These are phyloP conservation scores for Drosophila leontia DNA, from an alignment of 1,140 invertebrate species.

Conservation along the genomic window DNA sequence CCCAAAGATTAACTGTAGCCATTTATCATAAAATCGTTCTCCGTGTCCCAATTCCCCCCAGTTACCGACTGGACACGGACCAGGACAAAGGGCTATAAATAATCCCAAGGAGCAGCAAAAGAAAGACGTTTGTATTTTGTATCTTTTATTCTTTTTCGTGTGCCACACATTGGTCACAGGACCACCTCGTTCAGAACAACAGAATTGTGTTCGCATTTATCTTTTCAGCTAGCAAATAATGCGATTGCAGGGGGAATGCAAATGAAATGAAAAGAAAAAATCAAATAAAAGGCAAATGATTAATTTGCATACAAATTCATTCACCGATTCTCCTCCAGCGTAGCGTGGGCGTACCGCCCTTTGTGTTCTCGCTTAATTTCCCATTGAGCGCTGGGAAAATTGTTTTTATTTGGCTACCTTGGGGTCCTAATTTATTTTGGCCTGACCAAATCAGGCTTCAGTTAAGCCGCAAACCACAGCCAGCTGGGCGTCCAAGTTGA, in stretches of 20 bases:
- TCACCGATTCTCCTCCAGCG: constrained; percentile 11
- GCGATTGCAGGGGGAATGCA: constrained; percentile 28
- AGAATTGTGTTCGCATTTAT: constrained; percentile 2
- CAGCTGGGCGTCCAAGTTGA: constrained; percentile 1
- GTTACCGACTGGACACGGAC: constrained; percentile 30
- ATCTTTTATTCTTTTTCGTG: constrained; percentile 29
- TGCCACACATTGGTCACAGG: constrained; percentile 28
- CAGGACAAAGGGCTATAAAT: constrained; percentile 53
- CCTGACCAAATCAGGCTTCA: constrained; percentile 10
- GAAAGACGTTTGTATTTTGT: constrained; percentile 44
- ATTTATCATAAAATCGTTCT: constrained; percentile 75
- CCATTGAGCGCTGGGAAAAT: constrained; percentile 13
- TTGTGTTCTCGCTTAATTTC: constrained; percentile 31
- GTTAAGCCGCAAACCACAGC: constrained; percentile 10
- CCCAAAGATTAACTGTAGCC: constrained; percentile 59
- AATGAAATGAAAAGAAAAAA: constrained; percentile 26
- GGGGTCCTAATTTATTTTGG: constrained; percentile 30
- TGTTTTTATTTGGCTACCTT: constrained; percentile 28
- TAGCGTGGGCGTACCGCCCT: background rate
- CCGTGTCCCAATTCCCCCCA: constrained; percentile 24
- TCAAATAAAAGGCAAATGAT: constrained; percentile 34
- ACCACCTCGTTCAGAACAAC: constrained; percentile 7
- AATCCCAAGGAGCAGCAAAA: constrained; percentile 56
- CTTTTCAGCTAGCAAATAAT: constrained; percentile 13
- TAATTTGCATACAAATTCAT: constrained; percentile 44